Evolutionary conservation across 2,888 invertebrate species (phyloP).

Genomic region (Cataglyphis albicans): DNA sequence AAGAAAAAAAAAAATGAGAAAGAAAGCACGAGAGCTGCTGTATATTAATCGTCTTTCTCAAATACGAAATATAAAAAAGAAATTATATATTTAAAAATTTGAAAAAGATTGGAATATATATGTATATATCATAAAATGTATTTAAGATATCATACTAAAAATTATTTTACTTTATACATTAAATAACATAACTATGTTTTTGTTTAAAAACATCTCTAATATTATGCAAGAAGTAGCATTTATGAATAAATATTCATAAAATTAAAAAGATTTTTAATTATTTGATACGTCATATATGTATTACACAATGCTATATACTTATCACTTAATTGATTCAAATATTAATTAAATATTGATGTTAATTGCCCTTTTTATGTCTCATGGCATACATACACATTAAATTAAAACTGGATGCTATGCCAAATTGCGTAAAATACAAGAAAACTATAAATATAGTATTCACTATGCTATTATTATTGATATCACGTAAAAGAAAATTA

Average conservation of each 20-base stretch:
- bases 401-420: not conserved
- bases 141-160: not conserved
- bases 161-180: not conserved
- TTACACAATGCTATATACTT: not conserved
- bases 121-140: not conserved
- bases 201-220: not conserved
- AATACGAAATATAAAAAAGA: not conserved
- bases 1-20: not conserved
- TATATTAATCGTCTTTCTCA: not conserved
- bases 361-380: not conserved
- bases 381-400: not conserved
- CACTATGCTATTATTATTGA: not conserved
- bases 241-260: constrained; percentile 9
- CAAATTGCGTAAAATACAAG: constrained; percentile 21
- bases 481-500: constrained; percentile 21
- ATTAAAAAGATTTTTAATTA: not conserved
- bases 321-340: not conserved
- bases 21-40: not conserved
- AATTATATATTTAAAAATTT: not conserved
- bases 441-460: constrained; percentile 11
- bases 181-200: not conserved
- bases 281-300: not conserved
- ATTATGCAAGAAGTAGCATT: not conserved
- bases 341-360: not conserved
- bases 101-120: not conserved